Conservation (phyloP, 2,888 invertebrate genomes). For the Cheilosia vulpina region DNA sequence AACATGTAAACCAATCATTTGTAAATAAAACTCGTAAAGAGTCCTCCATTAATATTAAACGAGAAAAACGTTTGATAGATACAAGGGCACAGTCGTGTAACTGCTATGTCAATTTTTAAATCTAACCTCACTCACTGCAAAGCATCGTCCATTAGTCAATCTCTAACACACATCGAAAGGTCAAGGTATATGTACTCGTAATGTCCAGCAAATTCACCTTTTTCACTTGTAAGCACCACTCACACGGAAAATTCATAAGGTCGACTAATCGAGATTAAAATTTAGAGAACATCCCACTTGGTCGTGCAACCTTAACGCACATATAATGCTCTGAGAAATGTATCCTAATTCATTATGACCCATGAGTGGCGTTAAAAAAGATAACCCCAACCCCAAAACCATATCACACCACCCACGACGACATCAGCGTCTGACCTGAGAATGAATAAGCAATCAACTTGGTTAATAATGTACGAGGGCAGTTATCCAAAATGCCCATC, state of each 20-base stretch:
- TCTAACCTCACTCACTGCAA: slow-evolving; percentile 12
- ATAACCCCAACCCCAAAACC: not conserved
- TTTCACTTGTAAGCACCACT: slow-evolving; percentile 21
- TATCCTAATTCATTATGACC: slow-evolving; percentile 44
- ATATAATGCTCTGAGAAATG: slow-evolving; percentile 19
- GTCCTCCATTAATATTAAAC: slow-evolving; percentile 3
- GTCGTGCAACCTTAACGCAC: not conserved
- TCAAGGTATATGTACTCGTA: not conserved
- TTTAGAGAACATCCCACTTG: slow-evolving; percentile 34
- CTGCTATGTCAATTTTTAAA: slow-evolving; percentile 24
- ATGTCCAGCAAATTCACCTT: slow-evolving; percentile 11
- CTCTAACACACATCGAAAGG: not conserved
- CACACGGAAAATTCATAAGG: slow-evolving; percentile 25
- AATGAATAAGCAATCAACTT: slow-evolving; percentile 71
- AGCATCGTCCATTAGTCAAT: not conserved
- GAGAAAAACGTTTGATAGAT: slow-evolving; percentile 6
- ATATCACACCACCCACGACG: slow-evolving; percentile 11
- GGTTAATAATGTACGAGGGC: slow-evolving; percentile 65
- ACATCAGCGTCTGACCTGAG: slow-evolving; percentile 48
- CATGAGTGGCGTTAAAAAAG: slow-evolving; percentile 51
- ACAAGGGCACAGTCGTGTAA: not conserved
- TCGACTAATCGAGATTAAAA: slow-evolving; percentile 39
- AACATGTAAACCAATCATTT: not conserved
- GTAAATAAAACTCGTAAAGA: not conserved
- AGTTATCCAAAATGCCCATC: slow-evolving; percentile 59